phyloP scores from a whole-genome alignment of 2,797 vertebrate genomes.

The Malurus splendens region DNA sequence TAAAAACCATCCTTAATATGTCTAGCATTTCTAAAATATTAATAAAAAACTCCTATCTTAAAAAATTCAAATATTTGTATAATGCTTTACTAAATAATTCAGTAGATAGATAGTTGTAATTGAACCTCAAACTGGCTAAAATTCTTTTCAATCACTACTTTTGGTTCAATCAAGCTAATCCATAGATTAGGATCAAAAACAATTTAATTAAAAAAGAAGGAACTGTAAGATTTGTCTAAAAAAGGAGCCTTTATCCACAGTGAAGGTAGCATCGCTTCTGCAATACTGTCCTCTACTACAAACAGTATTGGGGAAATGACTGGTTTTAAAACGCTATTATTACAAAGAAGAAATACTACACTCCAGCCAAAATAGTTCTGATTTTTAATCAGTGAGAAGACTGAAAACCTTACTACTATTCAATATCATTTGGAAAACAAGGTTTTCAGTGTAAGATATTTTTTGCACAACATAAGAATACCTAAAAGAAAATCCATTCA shows the following conservation, averaged over 20 bases:
- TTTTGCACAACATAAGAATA: slow-evolving; percentile 55
- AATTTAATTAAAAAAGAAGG: neutral
- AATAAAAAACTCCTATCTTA: neutral
- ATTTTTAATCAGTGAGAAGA: neutral
- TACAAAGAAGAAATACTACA: slow-evolving; percentile 41
- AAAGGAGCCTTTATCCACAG: neutral
- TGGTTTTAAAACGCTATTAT: slow-evolving; percentile 15
- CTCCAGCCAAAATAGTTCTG: neutral
- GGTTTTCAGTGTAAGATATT: slow-evolving; percentile 35
- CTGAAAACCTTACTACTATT: slow-evolving; percentile 44
- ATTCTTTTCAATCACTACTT: slow-evolving; percentile 27
- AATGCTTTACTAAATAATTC: neutral
- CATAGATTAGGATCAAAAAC: slow-evolving; percentile 14
- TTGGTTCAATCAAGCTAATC: slow-evolving; percentile 25
- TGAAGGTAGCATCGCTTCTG: neutral
- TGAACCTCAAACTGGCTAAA: neutral
- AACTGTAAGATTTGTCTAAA: neutral
- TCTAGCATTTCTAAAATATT: neutral
- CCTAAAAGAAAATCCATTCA: slow-evolving; percentile 66
- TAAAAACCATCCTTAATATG: neutral
- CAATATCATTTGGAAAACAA: slow-evolving; percentile 57
- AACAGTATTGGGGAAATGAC: neutral
- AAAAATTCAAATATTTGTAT: neutral
- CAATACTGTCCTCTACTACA: neutral
- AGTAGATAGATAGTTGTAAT: neutral